Evolutionary conservation across 2,113 vertebrate species (phyloP), one percentile per base, ranked within the genome.

Genomic region (Pseudorectes ferrugineus): DNA sequence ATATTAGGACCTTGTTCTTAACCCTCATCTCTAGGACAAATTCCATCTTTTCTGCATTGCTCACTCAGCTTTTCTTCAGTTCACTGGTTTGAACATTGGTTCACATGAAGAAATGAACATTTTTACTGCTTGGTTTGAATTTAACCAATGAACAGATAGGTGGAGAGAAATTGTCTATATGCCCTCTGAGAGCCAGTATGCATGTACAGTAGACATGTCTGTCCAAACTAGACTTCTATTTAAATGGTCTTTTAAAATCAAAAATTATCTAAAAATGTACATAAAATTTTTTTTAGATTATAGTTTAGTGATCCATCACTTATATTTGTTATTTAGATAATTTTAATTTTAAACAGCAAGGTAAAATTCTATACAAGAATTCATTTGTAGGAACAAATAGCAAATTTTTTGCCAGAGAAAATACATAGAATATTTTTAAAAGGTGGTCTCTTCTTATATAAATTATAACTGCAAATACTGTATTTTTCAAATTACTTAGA

Each of bases 41-140:
- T 80, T 71, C 63, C 23, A 42, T 55, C 29, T 77, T 91, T 46
- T 28, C 66, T 58, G 12, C 25, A 65, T 72, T 5, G 5, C 29
- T 92, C 31, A 36, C 49, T 85, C 68, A 59, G 26, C n/a, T 61
- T 71, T 68, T 31, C 45, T 45, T 59, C 68, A 89, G 66, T 75
- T 96, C 79, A 71, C 6, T 72, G 36, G 11, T 57, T 90, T 88
- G 51, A 18, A 55, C 57, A 75, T n/a, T 36, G 18, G 16, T 43
- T 75, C 59, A 52, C 9, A 43, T 35, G 72, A 85, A 70, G 23
- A 95, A 94, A 85, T 46, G 33, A 73, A 55, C 29, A 61, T 51
- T 93, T 96, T 94, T 92, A 75, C 24, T 85, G 61, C 45, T 82
- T 91, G n/a, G 43, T 93, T 95, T 95, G 72, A 96, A 87, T 67